Evolutionary conservation across 1,140 invertebrate species (phyloP), one percentile per base, ranked within the genome.

Genomic region (Eufriesea mexicana): DNA sequence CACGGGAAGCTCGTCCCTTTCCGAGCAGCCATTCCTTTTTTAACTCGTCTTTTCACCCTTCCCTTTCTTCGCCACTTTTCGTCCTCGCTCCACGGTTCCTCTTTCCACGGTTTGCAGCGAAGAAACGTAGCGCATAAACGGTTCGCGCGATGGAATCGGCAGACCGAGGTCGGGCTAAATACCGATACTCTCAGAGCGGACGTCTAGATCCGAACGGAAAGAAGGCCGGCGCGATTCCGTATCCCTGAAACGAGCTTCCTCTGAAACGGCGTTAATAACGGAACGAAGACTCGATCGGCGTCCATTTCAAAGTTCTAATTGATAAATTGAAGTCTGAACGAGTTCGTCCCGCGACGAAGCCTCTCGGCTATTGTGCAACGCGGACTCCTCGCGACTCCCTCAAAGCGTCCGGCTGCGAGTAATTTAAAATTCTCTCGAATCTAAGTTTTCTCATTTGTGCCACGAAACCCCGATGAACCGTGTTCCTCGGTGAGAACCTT

Each of bases 351-450:
- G 23, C 35, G 57, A 51, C 57, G 67, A 72, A 51, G 28, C 55
- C 55, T 72, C 49, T 61, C 42, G 49, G 49, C 47, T 28, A 64
- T 73, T 64, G 68, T 45, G 47, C 12, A 54, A 73, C 35, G 55
- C 49, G 35, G n/a, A 18, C 51, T 16, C 49, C 49, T 14, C 28
- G 6, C 0, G 5, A 25, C n/a, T 4, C 61, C 8, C 9, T 62
- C 61, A 67, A 49, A 67, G 61, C 57, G 47, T 49, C 28, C 67
- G 20, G 28, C 51, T 28, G 23, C 59, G 51, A 67, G 72, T 42
- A 75, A 81, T 76, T 81, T 81, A 76, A 81, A 81, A 81, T 81
- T 81, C 62, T 8, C 45, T 57, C 42, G 79, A 75, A 67, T 75
- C 45, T 67, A 81, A 81, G 79, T 81, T 76, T 81, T 57, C 79